Conservation (phyloP, 2,113 vertebrate species). For the Apeltes quadracus region DNA sequence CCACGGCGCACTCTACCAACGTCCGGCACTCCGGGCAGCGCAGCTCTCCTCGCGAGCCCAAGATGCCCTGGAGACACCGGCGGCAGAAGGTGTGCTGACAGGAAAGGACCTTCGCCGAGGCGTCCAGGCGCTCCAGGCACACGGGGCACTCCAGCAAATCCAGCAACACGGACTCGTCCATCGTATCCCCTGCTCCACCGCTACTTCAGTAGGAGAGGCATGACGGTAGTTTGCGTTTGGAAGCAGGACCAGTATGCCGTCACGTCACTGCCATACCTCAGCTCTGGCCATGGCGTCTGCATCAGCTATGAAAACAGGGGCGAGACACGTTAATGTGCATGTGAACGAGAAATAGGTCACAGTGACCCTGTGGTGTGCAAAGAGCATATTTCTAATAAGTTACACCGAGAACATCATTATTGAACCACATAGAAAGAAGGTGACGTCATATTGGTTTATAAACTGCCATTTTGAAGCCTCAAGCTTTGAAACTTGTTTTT, state of each 20-base stretch:
- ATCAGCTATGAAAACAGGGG: conserved; percentile 64
- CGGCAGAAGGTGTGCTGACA: conserved; percentile 99
- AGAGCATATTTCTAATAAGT: too few relatives aligned
- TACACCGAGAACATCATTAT: too few relatives aligned
- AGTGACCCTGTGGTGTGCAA: neutral
- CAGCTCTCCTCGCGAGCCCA: conserved; percentile 93
- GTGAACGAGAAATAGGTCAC: conserved; percentile 42
- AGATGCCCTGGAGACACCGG: conserved; percentile 93
- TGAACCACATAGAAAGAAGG: too few relatives aligned
- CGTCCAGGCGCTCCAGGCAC: conserved; percentile 95
- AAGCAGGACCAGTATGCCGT: conserved; percentile 61
- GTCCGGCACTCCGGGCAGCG: conserved; percentile 97
- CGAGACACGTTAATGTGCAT: conserved; percentile 32
- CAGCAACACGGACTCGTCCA: conserved; percentile 97
- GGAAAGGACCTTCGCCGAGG: conserved; percentile 95
- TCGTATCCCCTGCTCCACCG: conserved; percentile 69
- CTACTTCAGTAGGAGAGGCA: conserved; percentile 64
- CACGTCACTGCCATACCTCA: conserved; percentile 95
- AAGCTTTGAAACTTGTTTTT: too few relatives aligned
- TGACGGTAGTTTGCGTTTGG: conserved; percentile 42
- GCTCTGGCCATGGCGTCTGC: conserved; percentile 73
- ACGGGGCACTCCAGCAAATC: conserved; percentile 98
- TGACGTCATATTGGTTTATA: too few relatives aligned
- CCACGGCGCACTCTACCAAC: conserved; percentile 91
- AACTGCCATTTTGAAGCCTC: too few relatives aligned